These are phyloP conservation scores for Enteromius anoplus DNA, from an alignment of 2,797 vertebrate species.

Conservation along the genomic window DNA sequence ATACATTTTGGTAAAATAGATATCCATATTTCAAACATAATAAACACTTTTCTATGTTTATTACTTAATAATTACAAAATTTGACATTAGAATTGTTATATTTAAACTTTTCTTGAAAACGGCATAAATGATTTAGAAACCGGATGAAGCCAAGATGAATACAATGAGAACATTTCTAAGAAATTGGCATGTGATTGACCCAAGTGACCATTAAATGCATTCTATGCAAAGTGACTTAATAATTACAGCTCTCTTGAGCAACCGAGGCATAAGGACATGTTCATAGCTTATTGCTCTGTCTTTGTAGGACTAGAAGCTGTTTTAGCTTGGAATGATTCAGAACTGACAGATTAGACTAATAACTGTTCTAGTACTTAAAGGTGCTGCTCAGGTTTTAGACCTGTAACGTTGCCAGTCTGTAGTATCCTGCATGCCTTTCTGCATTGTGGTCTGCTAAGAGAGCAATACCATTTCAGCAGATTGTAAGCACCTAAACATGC, in stretches of 20 bases:
- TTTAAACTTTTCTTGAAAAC: not conserved
- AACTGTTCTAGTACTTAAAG: not conserved
- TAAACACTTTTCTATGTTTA: not conserved
- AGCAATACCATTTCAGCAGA: constrained; percentile 22
- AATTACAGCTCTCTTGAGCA: too few relatives aligned
- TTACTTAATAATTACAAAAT: not conserved
- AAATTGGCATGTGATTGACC: not conserved
- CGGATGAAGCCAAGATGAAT: not conserved
- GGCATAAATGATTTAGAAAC: not conserved
- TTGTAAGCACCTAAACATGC: constrained; percentile 30
- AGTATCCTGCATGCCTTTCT: constrained; percentile 8
- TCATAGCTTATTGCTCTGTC: too few relatives aligned
- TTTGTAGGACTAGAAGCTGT: too few relatives aligned
- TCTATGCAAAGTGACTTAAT: not conserved
- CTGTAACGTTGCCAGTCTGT: not conserved
- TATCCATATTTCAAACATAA: too few relatives aligned
- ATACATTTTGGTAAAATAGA: too few relatives aligned
- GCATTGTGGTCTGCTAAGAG: constrained; percentile 11
- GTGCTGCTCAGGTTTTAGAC: not conserved
- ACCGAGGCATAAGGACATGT: too few relatives aligned
- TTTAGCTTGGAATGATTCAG: not conserved
- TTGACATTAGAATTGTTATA: not conserved
- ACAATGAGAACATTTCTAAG: not conserved
- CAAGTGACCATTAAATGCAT: not conserved
- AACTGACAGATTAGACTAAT: not conserved